A percentile compares a stretch with the other conserved stretches of the same genome.
Evolutionary conservation across 2,888 invertebrate genomes (phyloP).

Genomic region (Perithous albicinctus): DNA sequence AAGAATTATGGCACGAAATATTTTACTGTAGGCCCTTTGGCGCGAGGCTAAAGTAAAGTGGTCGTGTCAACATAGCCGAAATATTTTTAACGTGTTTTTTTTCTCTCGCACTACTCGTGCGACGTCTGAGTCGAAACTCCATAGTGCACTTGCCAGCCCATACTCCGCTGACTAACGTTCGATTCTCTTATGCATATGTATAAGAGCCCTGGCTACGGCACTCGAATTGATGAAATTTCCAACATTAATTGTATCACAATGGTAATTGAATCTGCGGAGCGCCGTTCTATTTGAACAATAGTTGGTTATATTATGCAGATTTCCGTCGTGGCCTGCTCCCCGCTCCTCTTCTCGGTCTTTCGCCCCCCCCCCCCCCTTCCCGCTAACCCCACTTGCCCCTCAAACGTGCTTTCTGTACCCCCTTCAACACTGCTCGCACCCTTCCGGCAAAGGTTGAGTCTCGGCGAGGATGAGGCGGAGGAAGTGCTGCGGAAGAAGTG

Average conservation of each 20-base stretch:
- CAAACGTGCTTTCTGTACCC: slow-evolving; percentile 66
- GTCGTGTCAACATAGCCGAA: background rate
- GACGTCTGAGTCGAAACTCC: slow-evolving; percentile 30
- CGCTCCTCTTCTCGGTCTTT: slow-evolving; percentile 69
- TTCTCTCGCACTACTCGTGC: background rate
- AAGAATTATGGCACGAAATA: slow-evolving; percentile 2
- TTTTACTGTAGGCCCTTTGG: background rate
- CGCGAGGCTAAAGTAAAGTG: background rate
- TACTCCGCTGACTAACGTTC: slow-evolving; percentile 75
- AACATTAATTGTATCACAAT: slow-evolving; percentile 85
- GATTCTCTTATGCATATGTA: slow-evolving; percentile 84
- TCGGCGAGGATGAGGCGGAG: slow-evolving; percentile 45
- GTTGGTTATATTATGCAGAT: slow-evolving; percentile 85
- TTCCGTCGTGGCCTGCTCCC: slow-evolving; percentile 80
- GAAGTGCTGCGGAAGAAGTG: slow-evolving; percentile 57
- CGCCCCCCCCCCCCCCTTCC: slow-evolving; percentile 47
- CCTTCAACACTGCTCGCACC: slow-evolving; percentile 62
- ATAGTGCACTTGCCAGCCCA: slow-evolving; percentile 24
- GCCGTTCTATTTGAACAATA: slow-evolving; percentile 85
- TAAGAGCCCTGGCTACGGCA: slow-evolving; percentile 78
- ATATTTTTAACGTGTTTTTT: slow-evolving; percentile 6
- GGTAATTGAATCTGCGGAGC: slow-evolving; percentile 85
- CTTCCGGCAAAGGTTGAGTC: slow-evolving; percentile 52
- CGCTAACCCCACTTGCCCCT: slow-evolving; percentile 46
- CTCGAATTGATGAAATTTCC: slow-evolving; percentile 85